Conservation (phyloP, 2,888 invertebrate species). For the Dasypolia templi region DNA sequence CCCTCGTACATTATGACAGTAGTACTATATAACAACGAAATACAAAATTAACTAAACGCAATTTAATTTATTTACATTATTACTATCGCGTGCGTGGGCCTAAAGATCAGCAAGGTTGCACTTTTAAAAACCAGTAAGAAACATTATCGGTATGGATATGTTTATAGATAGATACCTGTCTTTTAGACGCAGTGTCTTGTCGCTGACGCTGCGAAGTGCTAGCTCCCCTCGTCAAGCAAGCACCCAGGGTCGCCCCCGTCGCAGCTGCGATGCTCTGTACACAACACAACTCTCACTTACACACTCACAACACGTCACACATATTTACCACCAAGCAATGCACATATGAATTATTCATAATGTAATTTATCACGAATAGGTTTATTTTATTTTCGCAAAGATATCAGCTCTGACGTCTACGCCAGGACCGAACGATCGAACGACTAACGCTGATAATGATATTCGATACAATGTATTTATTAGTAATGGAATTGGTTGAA, state of each 20-base stretch:
- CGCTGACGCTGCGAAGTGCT: constrained; percentile 90
- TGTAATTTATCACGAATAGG: constrained; percentile 58
- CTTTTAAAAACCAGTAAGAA: constrained; percentile 24
- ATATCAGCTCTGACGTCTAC: constrained; percentile 69
- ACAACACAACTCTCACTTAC: constrained; percentile 63
- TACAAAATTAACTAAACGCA: constrained; percentile 12
- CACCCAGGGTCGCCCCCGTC: constrained; percentile 90
- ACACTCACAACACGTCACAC: constrained; percentile 44
- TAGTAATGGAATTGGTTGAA: constrained; percentile 51
- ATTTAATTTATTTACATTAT: constrained; percentile 35
- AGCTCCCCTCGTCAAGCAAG: constrained; percentile 90
- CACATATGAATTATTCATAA: constrained; percentile 65
- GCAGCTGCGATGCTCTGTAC: constrained; percentile 89
- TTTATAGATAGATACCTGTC: constrained; percentile 82
- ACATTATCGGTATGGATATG: constrained; percentile 6
- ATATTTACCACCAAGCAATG: constrained; percentile 53
- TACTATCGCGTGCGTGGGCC: constrained; percentile 11
- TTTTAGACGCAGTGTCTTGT: constrained; percentile 87
- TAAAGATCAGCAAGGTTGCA: constrained; percentile 31
- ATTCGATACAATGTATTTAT: constrained; percentile 53
- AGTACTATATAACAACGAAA: constrained; percentile 28
- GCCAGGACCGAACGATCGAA: constrained; percentile 66
- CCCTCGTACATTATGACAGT: constrained; percentile 12
- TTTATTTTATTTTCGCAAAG: constrained; percentile 61
- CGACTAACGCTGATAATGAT: constrained; percentile 64